Percentiles rank a stretch among this genome's conserved stretches.
phyloP scores from a whole-genome alignment of 2,113 vertebrate species.

The Channa argus region DNA sequence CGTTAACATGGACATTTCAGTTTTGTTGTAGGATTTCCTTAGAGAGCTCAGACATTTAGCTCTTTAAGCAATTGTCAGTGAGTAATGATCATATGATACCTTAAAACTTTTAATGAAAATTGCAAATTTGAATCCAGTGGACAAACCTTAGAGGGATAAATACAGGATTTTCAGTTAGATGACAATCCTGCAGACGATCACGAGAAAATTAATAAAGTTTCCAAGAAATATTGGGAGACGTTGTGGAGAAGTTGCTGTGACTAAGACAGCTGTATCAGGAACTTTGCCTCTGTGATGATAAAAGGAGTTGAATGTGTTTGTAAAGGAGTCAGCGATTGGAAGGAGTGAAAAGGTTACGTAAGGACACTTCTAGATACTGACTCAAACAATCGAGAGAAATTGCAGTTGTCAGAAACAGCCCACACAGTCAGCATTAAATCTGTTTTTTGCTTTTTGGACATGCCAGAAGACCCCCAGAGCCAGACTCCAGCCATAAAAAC shows the following conservation, averaged over 20 bases:
- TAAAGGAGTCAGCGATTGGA: slow-evolving; percentile 33
- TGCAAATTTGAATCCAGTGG: too few relatives aligned
- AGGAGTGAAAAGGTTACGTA: slow-evolving; percentile 33
- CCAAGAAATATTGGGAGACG: neutral
- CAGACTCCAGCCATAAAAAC: slow-evolving; percentile 25
- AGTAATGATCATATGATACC: too few relatives aligned
- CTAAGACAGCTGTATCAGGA: slow-evolving; percentile 31
- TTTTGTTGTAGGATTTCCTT: slow-evolving; percentile 27
- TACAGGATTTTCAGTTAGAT: neutral
- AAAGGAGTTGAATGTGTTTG: slow-evolving; percentile 7
- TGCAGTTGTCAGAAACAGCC: slow-evolving; percentile 19
- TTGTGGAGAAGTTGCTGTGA: neutral
- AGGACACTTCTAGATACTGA: slow-evolving; percentile 39
- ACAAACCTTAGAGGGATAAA: neutral
- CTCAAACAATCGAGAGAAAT: slow-evolving; percentile 9
- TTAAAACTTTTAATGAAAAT: neutral
- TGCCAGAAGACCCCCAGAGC: slow-evolving; percentile 22
- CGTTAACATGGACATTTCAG: slow-evolving; percentile 35
- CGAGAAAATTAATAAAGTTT: neutral
- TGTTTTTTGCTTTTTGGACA: slow-evolving; percentile 22
- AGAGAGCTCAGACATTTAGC: neutral
- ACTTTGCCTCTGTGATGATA: slow-evolving; percentile 20
- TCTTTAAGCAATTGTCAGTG: neutral
- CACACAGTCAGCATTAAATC: slow-evolving; percentile 16
- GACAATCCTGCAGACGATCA: neutral